These are phyloP conservation scores for Mnemiopsis leidyi DNA, from an alignment of 37 sponge, comb jelly and placozoan species.

Conservation along the genomic window DNA sequence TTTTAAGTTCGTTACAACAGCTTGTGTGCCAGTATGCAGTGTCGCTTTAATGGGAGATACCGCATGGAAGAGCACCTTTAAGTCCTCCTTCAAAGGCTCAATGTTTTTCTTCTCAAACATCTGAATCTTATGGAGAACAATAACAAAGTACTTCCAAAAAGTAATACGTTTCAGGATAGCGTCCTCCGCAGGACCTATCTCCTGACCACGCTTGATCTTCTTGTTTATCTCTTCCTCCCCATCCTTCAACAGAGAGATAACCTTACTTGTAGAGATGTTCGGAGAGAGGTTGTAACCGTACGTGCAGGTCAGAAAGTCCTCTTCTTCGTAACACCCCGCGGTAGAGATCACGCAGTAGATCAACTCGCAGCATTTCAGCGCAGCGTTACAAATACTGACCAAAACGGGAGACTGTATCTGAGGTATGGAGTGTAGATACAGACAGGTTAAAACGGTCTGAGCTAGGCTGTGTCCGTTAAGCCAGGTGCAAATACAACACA, in stretches of 20 bases:
- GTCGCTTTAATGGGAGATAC: conserved; percentile 11
- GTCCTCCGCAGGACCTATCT: not conserved
- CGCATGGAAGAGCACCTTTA: not conserved
- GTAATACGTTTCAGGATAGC: not conserved
- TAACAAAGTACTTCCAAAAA: conserved; percentile 40
- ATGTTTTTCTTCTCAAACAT: conserved; percentile 17
- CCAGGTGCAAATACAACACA: conserved; percentile 90
- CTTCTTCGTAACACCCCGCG: conserved; percentile 25
- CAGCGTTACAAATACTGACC: conserved; percentile 62
- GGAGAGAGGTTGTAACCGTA: conserved; percentile 41
- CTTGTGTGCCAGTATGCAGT: not conserved
- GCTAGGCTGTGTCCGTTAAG: conserved; percentile 89
- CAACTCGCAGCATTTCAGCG: conserved; percentile 26
- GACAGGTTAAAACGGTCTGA: conserved; percentile 95
- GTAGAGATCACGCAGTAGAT: not conserved
- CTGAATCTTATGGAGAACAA: conserved; percentile 44
- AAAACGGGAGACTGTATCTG: conserved; percentile 69
- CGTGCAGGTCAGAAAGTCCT: conserved; percentile 57
- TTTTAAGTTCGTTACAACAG: not conserved
- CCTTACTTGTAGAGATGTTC: conserved; percentile 1
- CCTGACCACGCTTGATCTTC: conserved; percentile 33
- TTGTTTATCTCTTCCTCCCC: conserved; percentile 31
- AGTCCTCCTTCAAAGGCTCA: conserved; percentile 9
- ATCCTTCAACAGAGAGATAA: conserved; percentile 14
- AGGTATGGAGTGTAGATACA: conserved; percentile 74